Percentiles rank a stretch among this genome's conserved stretches.
Evolutionary conservation across 2,113 vertebrate genomes (phyloP).

Genomic region (Pelmatolapia mariae): DNA sequence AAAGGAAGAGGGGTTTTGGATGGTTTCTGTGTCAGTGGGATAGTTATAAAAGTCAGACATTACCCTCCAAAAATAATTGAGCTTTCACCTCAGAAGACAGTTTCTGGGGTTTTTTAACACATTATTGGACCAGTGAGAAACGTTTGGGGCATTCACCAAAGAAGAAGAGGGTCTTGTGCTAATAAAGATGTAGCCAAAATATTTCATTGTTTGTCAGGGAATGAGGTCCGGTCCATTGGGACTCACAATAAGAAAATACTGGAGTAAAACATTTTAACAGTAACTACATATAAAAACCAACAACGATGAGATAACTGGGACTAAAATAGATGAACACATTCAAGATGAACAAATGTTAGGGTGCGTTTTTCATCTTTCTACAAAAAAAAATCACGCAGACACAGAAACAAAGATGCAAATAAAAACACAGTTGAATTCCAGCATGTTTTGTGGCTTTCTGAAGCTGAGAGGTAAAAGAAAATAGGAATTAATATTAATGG

Average conservation of each 20-base stretch:
- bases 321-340: background rate
- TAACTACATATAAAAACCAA: background rate
- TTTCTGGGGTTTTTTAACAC: background rate
- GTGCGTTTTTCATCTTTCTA: background rate
- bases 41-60: background rate
- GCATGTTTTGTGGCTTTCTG: background rate
- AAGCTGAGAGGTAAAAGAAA: background rate
- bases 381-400: background rate
- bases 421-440: background rate
- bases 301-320: background rate
- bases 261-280: background rate
- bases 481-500: slow-evolving; percentile 5
- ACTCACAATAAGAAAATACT: background rate
- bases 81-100: background rate
- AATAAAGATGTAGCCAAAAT: background rate
- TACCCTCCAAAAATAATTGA: background rate
- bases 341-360: background rate
- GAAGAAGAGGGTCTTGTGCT: background rate
- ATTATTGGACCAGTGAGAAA: background rate
- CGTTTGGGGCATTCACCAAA: background rate
- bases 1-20: background rate
- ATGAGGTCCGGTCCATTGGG: background rate
- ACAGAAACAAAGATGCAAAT: background rate
- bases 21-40: background rate
- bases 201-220: background rate